Conservation (phyloP, 2,888 invertebrate species). For the Eupithecia exiguata region DNA sequence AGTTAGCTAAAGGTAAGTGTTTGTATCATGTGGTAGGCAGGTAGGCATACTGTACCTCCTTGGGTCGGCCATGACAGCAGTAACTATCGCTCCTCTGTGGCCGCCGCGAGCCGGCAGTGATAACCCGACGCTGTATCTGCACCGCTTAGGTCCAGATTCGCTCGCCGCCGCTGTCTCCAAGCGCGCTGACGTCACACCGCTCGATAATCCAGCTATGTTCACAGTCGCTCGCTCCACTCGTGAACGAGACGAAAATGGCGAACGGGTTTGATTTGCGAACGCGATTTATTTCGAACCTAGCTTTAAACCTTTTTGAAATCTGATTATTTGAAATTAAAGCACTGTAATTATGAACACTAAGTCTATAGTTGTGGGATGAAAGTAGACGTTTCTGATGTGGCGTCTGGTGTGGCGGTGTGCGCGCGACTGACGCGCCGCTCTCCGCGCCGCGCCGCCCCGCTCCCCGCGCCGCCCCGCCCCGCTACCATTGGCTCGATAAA, state of each 20-base stretch:
- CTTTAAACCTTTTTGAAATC: not conserved
- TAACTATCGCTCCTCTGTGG: slow-evolving; percentile 8
- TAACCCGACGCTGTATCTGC: not conserved
- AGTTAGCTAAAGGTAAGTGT: not conserved
- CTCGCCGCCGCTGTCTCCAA: slow-evolving; percentile 4
- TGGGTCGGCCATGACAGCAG: slow-evolving; percentile 23
- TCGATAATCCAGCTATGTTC: slow-evolving; percentile 13
- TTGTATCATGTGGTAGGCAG: not conserved
- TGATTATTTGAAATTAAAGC: not conserved
- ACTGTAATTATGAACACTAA: not conserved
- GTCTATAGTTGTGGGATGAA: not conserved
- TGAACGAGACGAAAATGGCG: slow-evolving; percentile 4
- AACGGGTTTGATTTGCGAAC: slow-evolving; percentile 1
- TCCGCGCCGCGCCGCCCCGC: slow-evolving; percentile 38
- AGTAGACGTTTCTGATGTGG: not conserved
- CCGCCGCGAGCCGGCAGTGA: not conserved
- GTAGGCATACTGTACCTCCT: slow-evolving; percentile 5
- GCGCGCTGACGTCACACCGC: slow-evolving; percentile 9
- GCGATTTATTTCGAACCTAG: not conserved
- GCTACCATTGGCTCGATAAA: slow-evolving; percentile 11
- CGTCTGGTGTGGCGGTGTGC: slow-evolving; percentile 18
- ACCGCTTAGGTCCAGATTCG: not conserved
- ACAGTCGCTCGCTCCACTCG: slow-evolving; percentile 12
- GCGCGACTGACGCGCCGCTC: slow-evolving; percentile 36
- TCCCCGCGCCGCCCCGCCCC: slow-evolving; percentile 31